Conservation (phyloP, 1,140 invertebrate genomes). For the Formica selysi region DNA sequence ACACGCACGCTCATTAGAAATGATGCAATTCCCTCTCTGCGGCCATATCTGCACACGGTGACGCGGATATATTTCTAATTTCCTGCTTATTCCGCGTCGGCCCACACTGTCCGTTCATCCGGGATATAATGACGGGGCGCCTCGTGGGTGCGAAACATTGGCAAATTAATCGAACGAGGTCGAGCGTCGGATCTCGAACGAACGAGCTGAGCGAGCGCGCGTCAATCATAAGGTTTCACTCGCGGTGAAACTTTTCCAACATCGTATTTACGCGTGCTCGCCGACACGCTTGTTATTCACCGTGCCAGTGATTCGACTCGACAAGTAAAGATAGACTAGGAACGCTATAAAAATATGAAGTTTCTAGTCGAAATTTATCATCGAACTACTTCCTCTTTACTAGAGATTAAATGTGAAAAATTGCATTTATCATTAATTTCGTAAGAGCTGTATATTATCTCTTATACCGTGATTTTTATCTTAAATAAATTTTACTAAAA, state of each 20-base stretch:
- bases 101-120: conserved; percentile 68
- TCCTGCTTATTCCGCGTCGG: conserved; percentile 70
- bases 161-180: conserved; percentile 75
- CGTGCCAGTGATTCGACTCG: neutral
- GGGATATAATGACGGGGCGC: conserved; percentile 65
- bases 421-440: neutral
- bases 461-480: too few species aligned
- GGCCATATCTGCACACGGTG: conserved; percentile 56
- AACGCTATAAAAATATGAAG: neutral
- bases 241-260: conserved; percentile 69
- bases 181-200: conserved; percentile 56
- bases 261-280: neutral
- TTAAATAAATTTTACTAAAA: too few species aligned
- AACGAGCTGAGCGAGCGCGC: conserved; percentile 20
- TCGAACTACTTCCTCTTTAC: neutral
- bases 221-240: conserved; percentile 66
- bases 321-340: conserved; percentile 1
- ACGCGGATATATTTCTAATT: conserved; percentile 71
- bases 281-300: conserved; percentile 31
- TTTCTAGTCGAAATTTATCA: neutral
- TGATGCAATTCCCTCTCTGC: conserved; percentile 52
- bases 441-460: too few species aligned
- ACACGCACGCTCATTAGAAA: neutral
- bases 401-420: neutral
- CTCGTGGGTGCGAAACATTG: conserved; percentile 72